Conservation (phyloP, 2,888 invertebrate species). For the Silvanus unidentatus region DNA sequence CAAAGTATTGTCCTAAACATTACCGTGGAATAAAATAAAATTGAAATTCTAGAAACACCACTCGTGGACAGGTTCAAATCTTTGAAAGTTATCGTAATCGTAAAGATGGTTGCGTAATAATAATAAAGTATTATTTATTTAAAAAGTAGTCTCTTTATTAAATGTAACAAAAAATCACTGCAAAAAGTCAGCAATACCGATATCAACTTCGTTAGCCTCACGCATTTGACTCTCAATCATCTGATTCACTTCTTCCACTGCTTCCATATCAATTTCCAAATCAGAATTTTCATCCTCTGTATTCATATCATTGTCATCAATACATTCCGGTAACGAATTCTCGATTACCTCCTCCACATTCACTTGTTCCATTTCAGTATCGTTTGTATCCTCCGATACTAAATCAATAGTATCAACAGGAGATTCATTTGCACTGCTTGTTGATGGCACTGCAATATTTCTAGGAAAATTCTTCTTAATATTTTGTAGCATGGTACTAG, state of each 20-base stretch:
- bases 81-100: too few relatives aligned
- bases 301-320: slow-evolving; percentile 23
- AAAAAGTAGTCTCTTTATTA: too few relatives aligned
- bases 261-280: slow-evolving; percentile 35
- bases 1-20: too few relatives aligned
- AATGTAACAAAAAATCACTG: too few relatives aligned
- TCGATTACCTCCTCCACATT: slow-evolving; percentile 23
- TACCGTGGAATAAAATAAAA: too few relatives aligned
- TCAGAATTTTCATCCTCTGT: slow-evolving; percentile 19
- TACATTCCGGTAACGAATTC: slow-evolving; percentile 24
- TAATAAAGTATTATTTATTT: too few relatives aligned
- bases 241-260: slow-evolving; percentile 37
- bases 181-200: too few relatives aligned
- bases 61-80: too few relatives aligned
- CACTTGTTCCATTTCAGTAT: slow-evolving; percentile 14
- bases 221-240: slow-evolving; percentile 42
- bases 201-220: slow-evolving; percentile 65
- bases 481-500: slow-evolving; percentile 30
- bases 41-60: too few relatives aligned
- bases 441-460: slow-evolving; percentile 10
- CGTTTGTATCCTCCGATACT: slow-evolving; percentile 15
- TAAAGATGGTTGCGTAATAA: too few relatives aligned
- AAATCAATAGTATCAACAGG: slow-evolving; percentile 22
- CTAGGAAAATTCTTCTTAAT: slow-evolving; percentile 27
- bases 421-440: not conserved